These are phyloP conservation scores for Coptotermes formosanus DNA, from an alignment of 1,140 invertebrate species.

Conservation along the genomic window DNA sequence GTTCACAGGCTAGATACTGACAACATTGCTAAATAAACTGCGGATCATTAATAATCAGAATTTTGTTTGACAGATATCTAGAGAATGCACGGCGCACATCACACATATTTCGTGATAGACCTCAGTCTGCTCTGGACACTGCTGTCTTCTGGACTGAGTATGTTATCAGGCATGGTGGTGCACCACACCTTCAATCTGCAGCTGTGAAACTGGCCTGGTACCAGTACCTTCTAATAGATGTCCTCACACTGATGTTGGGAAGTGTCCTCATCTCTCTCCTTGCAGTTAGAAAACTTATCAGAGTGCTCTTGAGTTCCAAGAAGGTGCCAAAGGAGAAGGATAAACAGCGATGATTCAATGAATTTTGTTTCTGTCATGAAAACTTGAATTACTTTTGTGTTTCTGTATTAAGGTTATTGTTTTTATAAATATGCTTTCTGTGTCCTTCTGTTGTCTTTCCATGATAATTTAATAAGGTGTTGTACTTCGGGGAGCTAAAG, in stretches of 20 bases:
- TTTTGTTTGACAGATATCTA: background rate
- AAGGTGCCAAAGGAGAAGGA: too few relatives aligned
- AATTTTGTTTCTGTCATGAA: too few relatives aligned
- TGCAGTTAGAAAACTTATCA: too few relatives aligned
- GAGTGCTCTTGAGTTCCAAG: too few relatives aligned
- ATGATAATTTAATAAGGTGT: too few relatives aligned
- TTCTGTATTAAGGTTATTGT: too few relatives aligned
- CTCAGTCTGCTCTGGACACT: conserved; percentile 37
- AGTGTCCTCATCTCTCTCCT: too few relatives aligned
- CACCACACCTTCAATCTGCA: conserved; percentile 36
- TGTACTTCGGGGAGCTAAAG: too few relatives aligned
- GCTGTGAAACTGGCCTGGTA: conserved; percentile 34
- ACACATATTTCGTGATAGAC: conserved; percentile 38
- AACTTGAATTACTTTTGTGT: too few relatives aligned
- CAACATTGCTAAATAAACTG: background rate
- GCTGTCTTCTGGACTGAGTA: conserved; percentile 44
- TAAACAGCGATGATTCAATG: too few relatives aligned
- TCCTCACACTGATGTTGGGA: conserved; percentile 27
- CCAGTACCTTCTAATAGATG: conserved; percentile 38
- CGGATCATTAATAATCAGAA: background rate
- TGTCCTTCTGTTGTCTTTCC: too few relatives aligned
- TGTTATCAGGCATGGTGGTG: conserved; percentile 41
- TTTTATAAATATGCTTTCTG: too few relatives aligned
- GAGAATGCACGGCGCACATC: background rate
- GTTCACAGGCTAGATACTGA: background rate